A percentile compares a stretch with the other conserved stretches of the same genome.
phyloP scores from a whole-genome alignment of 2,113 vertebrate species.

The Naja naja region DNA sequence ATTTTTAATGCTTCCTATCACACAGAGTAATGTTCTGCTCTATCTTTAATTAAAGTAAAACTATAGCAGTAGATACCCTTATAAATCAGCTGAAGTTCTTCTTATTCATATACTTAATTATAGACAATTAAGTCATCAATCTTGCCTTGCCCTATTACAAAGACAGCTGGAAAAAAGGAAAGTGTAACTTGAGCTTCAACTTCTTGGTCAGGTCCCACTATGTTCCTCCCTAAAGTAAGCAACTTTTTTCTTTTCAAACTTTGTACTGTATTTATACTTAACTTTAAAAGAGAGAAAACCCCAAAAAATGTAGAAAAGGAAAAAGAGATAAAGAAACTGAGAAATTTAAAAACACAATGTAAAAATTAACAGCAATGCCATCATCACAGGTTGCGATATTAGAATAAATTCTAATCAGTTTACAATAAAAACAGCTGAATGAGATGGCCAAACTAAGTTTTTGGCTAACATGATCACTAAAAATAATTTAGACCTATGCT shows the following conservation, averaged over 20 bases:
- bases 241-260: background rate
- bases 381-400: background rate
- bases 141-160: conserved; percentile 10
- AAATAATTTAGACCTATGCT: background rate
- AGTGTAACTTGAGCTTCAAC: no score
- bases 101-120: background rate
- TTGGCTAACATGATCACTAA: background rate
- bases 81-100: background rate
- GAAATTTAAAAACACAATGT: background rate
- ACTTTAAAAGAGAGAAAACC: background rate
- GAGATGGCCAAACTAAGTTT: background rate
- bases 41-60: background rate
- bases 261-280: background rate
- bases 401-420: background rate
- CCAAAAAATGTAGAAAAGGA: background rate
- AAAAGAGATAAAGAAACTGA: background rate
- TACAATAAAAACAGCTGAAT: background rate
- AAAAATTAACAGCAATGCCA: background rate
- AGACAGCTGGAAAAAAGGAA: background rate
- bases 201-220: background rate
- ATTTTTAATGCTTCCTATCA: background rate
- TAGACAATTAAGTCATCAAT: background rate
- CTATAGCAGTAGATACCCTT: background rate
- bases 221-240: background rate
- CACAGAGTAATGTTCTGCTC: background rate